Conservation (phyloP, 2,797 vertebrate genomes). For the Acrossocheilus wenchowensis region DNA sequence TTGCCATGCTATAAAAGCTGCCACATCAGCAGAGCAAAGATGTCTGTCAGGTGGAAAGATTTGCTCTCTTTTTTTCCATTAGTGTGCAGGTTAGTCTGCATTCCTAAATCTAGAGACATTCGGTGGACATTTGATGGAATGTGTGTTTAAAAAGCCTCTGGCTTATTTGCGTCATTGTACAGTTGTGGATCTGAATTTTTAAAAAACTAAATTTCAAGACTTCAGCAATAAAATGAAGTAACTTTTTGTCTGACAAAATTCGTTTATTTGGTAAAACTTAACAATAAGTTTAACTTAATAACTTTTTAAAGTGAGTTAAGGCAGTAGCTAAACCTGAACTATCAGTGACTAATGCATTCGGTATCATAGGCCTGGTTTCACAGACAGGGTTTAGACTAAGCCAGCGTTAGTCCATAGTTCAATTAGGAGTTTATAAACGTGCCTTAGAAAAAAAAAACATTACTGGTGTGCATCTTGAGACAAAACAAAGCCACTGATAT, state of each 20-base stretch:
- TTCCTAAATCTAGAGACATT: neutral
- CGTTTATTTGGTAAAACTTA: too few relatives aligned
- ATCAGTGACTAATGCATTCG: neutral
- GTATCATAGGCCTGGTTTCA: too few relatives aligned
- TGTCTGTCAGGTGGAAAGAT: neutral
- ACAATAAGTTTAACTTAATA: neutral
- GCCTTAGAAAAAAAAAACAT: too few relatives aligned
- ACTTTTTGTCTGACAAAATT: too few relatives aligned
- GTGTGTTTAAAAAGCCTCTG: neutral
- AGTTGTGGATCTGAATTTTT: neutral
- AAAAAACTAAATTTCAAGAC: neutral
- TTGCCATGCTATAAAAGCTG: slow-evolving; percentile 1
- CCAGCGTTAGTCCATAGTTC: too few relatives aligned
- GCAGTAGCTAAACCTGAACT: neutral
- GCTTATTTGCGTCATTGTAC: neutral
- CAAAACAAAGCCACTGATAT: too few relatives aligned
- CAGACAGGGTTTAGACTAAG: too few relatives aligned
- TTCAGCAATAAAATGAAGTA: neutral
- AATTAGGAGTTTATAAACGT: too few relatives aligned
- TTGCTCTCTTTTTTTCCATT: neutral
- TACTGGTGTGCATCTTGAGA: too few relatives aligned
- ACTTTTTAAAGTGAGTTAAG: neutral
- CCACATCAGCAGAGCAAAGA: slow-evolving; percentile 17
- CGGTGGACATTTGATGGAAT: neutral
- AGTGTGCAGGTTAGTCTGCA: neutral